These are phyloP conservation scores for Laupala kohalensis DNA, from an alignment of 1,140 invertebrate species.

Conservation along the genomic window DNA sequence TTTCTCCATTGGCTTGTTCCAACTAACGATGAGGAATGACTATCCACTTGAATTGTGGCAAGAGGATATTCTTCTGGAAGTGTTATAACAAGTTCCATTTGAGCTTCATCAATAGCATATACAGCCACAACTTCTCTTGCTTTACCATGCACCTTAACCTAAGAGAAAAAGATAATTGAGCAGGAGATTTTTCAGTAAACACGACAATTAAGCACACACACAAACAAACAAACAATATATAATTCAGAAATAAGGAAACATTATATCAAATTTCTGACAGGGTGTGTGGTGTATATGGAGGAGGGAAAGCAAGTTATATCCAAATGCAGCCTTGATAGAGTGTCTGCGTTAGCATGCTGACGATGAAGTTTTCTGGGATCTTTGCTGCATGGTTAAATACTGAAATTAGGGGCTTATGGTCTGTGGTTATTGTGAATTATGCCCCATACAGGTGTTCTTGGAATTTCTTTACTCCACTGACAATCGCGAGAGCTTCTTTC, in stretches of 20 bases:
- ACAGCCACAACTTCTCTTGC: constrained; percentile 63
- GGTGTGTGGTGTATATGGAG: too few species aligned
- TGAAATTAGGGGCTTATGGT: constrained; percentile 33
- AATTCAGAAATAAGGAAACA: too few species aligned
- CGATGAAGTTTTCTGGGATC: constrained; percentile 18
- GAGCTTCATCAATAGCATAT: constrained; percentile 69
- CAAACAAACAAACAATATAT: too few species aligned
- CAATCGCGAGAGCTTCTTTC: constrained; percentile 32
- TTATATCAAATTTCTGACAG: too few species aligned
- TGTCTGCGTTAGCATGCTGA: too few species aligned
- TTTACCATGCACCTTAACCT: constrained; percentile 56
- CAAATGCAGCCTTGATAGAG: too few species aligned
- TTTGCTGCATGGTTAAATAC: constrained; percentile 24
- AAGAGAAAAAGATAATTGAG: constrained; percentile 18
- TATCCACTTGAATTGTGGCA: constrained; percentile 52
- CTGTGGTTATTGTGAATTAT: constrained; percentile 30
- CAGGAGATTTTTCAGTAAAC: not conserved
- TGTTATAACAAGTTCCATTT: constrained; percentile 62
- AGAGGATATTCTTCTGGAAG: constrained; percentile 72
- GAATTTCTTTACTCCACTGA: constrained; percentile 33
- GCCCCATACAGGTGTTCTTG: constrained; percentile 31
- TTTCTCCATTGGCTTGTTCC: constrained; percentile 50
- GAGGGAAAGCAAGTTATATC: too few species aligned
- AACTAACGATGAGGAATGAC: constrained; percentile 41
- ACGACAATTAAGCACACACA: too few species aligned